A percentile compares a stretch with the other conserved stretches of the same genome.
Evolutionary conservation across 2,113 vertebrate species (phyloP).

Genomic region (Urocynchramus pylzowi): DNA sequence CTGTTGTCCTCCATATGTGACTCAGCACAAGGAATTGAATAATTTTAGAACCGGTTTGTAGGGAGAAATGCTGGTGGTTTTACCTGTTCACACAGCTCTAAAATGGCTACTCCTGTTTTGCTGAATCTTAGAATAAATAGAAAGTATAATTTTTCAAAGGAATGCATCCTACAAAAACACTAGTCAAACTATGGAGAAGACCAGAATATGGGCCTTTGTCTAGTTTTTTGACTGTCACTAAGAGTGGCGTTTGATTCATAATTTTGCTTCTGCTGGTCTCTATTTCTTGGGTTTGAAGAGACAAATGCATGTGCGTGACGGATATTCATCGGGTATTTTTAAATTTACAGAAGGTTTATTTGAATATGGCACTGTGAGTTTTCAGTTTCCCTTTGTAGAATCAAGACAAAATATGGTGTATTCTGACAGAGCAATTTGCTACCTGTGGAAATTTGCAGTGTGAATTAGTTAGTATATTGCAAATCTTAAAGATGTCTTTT

Average conservation of each 20-base stretch:
- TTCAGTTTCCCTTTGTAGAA: slow-evolving; percentile 13
- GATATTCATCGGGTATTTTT: not conserved
- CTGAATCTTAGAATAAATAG: not conserved
- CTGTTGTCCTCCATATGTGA: not conserved
- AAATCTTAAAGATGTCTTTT: not conserved
- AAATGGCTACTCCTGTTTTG: not conserved
- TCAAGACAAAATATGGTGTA: not conserved
- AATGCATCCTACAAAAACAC: not conserved
- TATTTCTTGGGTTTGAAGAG: not conserved
- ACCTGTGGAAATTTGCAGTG: not conserved
- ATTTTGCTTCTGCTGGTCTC: not conserved
- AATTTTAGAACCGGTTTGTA: not conserved
- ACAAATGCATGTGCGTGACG: not conserved
- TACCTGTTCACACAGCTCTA: not conserved
- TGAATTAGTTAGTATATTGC: not conserved
- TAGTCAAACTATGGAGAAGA: not conserved
- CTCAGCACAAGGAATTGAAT: not conserved
- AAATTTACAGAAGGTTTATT: not conserved
- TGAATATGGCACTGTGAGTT: not conserved
- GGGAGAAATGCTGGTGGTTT: not conserved
- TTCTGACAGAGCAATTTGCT: not conserved
- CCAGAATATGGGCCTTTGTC: not conserved
- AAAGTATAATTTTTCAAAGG: not conserved
- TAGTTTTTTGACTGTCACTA: not conserved
- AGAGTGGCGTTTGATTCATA: not conserved